Conservation (phyloP, 1,140 invertebrate genomes). For the Venturia canescens region DNA sequence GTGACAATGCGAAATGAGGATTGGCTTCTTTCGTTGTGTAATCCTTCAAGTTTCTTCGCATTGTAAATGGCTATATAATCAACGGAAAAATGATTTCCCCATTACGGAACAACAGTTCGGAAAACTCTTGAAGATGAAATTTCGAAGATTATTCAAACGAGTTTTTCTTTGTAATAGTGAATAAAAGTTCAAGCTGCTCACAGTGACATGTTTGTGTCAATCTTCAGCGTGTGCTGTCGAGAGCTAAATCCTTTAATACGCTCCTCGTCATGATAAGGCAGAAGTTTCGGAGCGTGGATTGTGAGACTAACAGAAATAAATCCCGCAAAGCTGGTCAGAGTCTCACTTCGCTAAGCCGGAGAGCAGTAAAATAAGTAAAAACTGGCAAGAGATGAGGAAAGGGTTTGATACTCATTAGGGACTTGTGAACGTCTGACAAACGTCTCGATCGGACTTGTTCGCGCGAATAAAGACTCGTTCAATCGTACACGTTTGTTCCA, state of each 20-base stretch:
- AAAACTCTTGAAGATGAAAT: no score
- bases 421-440: constrained; percentile 22
- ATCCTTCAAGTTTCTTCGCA: no score
- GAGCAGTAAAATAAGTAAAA: not conserved
- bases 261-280: not conserved
- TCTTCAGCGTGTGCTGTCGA: not conserved
- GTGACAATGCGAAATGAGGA: no score
- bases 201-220: not conserved
- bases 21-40: no score
- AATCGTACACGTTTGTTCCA: constrained; percentile 4
- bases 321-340: constrained; percentile 8
- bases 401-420: constrained; percentile 29
- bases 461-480: constrained; percentile 5
- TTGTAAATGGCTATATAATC: no score
- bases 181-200: no score
- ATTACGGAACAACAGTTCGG: no score
- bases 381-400: not conserved
- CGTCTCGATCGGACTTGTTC: not conserved
- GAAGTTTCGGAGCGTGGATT: not conserved
- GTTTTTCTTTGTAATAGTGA: no score
- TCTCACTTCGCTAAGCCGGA: not conserved
- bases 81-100: no score
- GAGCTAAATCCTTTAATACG: not conserved
- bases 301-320: not conserved
- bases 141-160: no score